Conservation (phyloP, 2,797 vertebrate genomes). For the Morelia viridis region DNA sequence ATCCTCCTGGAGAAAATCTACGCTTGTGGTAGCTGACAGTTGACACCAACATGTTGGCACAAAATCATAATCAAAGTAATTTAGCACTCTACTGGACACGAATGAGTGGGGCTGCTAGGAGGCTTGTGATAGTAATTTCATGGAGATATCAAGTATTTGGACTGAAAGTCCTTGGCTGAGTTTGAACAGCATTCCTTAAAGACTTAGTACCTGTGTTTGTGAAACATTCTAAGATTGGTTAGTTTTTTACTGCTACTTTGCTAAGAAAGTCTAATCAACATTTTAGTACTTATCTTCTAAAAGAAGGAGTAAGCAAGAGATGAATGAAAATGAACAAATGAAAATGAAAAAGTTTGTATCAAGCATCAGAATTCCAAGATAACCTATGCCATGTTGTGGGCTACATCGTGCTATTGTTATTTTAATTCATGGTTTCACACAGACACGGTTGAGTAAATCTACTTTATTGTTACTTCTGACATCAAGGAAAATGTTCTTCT, state of each 20-base stretch:
- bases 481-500: conserved; percentile 17
- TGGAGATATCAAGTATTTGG: background rate
- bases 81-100: background rate
- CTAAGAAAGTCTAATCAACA: background rate
- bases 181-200: background rate
- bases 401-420: background rate
- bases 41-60: too few species aligned
- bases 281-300: background rate
- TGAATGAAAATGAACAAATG: background rate
- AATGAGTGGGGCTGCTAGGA: background rate
- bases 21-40: too few species aligned
- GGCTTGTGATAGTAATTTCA: background rate
- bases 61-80: background rate
- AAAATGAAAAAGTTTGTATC: background rate
- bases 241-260: background rate
- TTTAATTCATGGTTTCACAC: background rate
- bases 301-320: background rate
- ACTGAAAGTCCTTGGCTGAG: background rate
- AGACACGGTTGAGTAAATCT: conserved; percentile 3
- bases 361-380: background rate
- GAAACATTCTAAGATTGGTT: too few species aligned
- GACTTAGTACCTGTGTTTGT: background rate
- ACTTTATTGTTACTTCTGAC: conserved; percentile 4
- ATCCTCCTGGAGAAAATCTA: too few species aligned
- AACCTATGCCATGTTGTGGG: background rate